A percentile compares a stretch with the other conserved stretches of the same genome.
Evolutionary conservation across 2,113 vertebrate species (phyloP).

Genomic region (Halichoeres trimaculatus): DNA sequence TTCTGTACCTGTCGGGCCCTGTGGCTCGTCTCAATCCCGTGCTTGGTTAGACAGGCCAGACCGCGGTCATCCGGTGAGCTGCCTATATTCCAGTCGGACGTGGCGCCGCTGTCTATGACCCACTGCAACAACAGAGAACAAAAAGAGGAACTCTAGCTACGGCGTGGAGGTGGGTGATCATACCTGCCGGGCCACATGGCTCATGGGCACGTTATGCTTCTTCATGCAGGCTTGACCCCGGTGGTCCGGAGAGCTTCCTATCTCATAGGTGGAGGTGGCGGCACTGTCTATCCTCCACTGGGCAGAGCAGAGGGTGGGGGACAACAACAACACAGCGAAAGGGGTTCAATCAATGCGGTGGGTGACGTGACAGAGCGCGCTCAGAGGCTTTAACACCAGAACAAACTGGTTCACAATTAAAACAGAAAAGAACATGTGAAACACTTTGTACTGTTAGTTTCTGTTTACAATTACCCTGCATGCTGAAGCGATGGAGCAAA

Average conservation of each 20-base stretch:
- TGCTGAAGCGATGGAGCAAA: neutral
- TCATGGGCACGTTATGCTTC: conserved; percentile 90
- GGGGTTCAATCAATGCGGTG: conserved; percentile 8
- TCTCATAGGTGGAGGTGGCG: conserved; percentile 95
- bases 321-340: conserved; percentile 58
- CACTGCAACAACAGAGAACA: conserved; percentile 96
- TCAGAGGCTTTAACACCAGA: neutral
- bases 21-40: conserved; percentile 92
- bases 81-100: conserved; percentile 97
- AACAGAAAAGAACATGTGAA: neutral
- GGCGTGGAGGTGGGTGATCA: conserved; percentile 72
- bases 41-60: conserved; percentile 91
- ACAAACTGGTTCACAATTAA: neutral
- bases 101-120: conserved; percentile 95
- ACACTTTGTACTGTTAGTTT: neutral
- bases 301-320: conserved; percentile 64
- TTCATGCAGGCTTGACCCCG: conserved; percentile 95
- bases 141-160: conserved; percentile 74
- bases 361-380: neutral
- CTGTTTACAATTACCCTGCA: neutral
- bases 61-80: conserved; percentile 90
- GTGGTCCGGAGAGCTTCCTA: conserved; percentile 94
- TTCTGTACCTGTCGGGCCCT: conserved; percentile 95
- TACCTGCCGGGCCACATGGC: conserved; percentile 96
- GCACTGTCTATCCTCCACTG: conserved; percentile 99